Conservation (phyloP, 2,888 invertebrate genomes). For the Andricus quercusramuli region DNA sequence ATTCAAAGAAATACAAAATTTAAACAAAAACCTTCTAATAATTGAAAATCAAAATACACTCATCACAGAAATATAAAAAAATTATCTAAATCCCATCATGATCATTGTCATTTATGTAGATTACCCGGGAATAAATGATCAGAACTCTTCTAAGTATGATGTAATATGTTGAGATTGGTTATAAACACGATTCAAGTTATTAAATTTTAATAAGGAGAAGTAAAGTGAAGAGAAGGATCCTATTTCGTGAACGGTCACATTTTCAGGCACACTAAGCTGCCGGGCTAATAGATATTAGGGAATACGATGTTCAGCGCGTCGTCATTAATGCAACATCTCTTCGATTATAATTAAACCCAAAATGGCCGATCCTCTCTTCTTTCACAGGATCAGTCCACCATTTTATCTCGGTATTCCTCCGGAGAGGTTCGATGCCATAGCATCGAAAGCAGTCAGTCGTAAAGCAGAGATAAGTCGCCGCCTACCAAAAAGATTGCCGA, state of each 20-base stretch:
- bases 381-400: slow-evolving; percentile 61
- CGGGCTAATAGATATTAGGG: slow-evolving; percentile 47
- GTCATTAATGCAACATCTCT: slow-evolving; percentile 48
- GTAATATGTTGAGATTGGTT: not conserved
- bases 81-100: no score
- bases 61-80: no score
- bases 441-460: slow-evolving; percentile 72
- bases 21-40: no score
- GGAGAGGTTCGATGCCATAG: slow-evolving; percentile 65
- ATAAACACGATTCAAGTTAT: not conserved
- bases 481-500: slow-evolving; percentile 75
- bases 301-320: slow-evolving; percentile 37
- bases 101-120: not conserved
- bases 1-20: no score
- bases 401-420: slow-evolving; percentile 64
- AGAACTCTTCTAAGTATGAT: not conserved
- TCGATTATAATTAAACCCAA: slow-evolving; percentile 65
- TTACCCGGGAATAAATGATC: not conserved
- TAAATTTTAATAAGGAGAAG: slow-evolving; percentile 31
- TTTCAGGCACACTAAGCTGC: slow-evolving; percentile 39
- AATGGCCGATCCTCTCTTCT: slow-evolving; percentile 50
- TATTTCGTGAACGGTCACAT: slow-evolving; percentile 3
- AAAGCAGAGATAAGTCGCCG: slow-evolving; percentile 78
- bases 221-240: slow-evolving; percentile 16
- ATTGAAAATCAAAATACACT: no score